A percentile compares a stretch with the other conserved stretches of the same genome.
phyloP scores from a whole-genome alignment of 2,113 vertebrate genomes.

The Podarcis muralis region DNA sequence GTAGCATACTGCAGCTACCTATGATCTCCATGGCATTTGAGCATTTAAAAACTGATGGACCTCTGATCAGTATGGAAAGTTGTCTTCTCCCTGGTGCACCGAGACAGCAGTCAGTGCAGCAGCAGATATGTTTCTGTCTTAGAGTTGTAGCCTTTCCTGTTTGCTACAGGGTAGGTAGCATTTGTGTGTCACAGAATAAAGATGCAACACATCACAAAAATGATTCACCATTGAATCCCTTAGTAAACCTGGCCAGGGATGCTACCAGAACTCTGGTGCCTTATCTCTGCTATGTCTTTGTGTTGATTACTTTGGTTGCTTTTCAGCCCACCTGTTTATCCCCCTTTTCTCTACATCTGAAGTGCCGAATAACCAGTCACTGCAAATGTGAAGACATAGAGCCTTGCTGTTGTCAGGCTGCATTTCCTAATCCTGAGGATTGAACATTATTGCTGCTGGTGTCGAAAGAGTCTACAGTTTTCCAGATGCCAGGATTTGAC shows the following conservation, averaged over 20 bases:
- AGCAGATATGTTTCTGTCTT: not conserved
- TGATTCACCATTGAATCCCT: not conserved
- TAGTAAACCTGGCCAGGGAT: not conserved
- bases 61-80: not conserved
- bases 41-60: not conserved
- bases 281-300: not conserved
- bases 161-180: not conserved
- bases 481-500: not conserved
- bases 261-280: not conserved
- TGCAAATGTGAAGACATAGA: not conserved
- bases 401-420: not conserved
- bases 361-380: not conserved
- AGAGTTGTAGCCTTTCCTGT: not conserved
- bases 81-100: not conserved
- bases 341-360: not conserved
- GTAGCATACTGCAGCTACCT: not conserved
- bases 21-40: not conserved
- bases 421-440: not conserved
- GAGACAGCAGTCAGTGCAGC: not conserved
- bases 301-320: not conserved
- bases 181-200: not conserved
- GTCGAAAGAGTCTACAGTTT: not conserved
- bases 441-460: not conserved
- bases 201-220: not conserved
- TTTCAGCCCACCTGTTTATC: not conserved